phyloP scores from a whole-genome alignment of 2,888 invertebrate genomes.

The Lingula anatina region DNA sequence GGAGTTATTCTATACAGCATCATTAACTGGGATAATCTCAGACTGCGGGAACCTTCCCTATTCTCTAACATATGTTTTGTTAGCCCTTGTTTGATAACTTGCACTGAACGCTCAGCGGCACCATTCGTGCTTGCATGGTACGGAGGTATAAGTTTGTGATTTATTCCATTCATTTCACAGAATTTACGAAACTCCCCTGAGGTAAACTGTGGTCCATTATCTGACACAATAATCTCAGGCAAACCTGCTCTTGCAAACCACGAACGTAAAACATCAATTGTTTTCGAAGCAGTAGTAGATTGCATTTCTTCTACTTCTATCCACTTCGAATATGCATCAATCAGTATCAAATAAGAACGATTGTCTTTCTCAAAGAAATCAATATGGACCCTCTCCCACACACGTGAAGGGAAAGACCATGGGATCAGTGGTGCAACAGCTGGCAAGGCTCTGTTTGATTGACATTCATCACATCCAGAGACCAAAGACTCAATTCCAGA shows the following conservation, averaged over 20 bases:
- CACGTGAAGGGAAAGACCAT: neutral
- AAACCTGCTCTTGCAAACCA: slow-evolving; percentile 2
- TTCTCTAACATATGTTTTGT: slow-evolving; percentile 1
- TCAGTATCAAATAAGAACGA: neutral
- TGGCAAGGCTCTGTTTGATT: neutral
- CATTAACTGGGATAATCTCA: too few species aligned
- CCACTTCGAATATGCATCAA: slow-evolving; percentile 1
- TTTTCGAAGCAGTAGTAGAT: slow-evolving; percentile 1
- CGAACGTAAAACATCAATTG: neutral
- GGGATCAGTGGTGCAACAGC: neutral
- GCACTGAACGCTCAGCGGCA: slow-evolving; percentile 1
- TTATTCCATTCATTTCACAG: neutral
- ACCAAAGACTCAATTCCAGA: neutral
- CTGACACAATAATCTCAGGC: neutral
- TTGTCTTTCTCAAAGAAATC: neutral
- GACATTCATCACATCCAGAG: neutral
- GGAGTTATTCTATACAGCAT: slow-evolving; percentile 1
- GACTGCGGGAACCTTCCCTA: too few species aligned
- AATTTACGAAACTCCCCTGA: slow-evolving; percentile 1
- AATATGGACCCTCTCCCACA: neutral
- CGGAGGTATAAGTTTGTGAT: slow-evolving; percentile 1
- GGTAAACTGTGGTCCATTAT: slow-evolving; percentile 3
- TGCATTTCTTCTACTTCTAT: neutral
- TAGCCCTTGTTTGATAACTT: neutral
- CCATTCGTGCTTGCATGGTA: slow-evolving; percentile 2